Base-by-base conservation (phyloP, 1,140 invertebrate genomes). In the Babylonia areolata region DNA sequence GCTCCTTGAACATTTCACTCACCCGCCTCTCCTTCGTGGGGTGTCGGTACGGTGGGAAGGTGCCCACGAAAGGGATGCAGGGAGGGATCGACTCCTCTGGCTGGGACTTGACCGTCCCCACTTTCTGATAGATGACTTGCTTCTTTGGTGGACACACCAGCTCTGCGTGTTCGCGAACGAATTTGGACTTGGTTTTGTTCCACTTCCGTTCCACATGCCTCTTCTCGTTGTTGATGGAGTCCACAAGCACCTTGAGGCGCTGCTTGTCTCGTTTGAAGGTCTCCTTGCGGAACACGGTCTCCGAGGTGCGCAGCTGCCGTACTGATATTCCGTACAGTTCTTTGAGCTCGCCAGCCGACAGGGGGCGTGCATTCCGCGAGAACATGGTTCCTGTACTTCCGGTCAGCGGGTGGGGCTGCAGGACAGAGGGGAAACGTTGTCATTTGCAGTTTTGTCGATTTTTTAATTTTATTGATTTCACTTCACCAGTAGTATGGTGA, bases 31-130 rank as follows among this genome's bases (percentile, higher is more conserved):
- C 71, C 31, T 73, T 73, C 9, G 31, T 73, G n/a, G 71, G 71
- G 20, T 73, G 71, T 11, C 71, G 71, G 31, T 11, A 35, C 12
- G 71, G 71, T 5, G 71, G 71, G 31, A 73, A 73, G 35, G 71
- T 37, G 33, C 71, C 71, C 31, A 73, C 35, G 71, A 73, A 73
- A 73, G 71, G 71, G 33, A 73, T 73, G 71, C 71, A 73, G 31
- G 71, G 35, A 35, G 71, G 71, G 71, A 73, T 28, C 11, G 71
- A 35, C 9, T 20, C 28, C 20, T 73, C 71, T 6, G 71, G 71
- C 71, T 35, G 71, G 1, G 35, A 12, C 9, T 31, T 37, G 31
- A 73, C 71, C 31, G 71, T 73, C 35, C 71, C 71, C 71, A 73
- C 71, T 20, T 73, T 73, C 3, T 9, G 11, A 20, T 73, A 73